A percentile compares a stretch with the other conserved stretches of the same genome.
These are phyloP conservation scores for Neomorphus geoffroyi DNA, from an alignment of 2,797 vertebrate genomes.

Conservation along the genomic window DNA sequence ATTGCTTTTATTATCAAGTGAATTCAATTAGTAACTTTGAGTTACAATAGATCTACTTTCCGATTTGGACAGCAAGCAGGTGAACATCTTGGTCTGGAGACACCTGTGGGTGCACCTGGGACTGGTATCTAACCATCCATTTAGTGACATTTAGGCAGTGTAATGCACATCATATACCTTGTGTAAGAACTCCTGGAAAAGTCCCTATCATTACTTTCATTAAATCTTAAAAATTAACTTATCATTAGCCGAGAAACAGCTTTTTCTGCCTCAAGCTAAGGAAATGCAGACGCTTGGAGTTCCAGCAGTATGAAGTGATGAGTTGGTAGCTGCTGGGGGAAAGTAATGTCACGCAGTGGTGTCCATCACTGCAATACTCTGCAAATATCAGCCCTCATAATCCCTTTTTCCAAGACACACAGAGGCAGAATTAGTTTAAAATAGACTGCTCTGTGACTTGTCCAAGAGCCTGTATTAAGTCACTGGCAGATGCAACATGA, in stretches of 20 bases:
- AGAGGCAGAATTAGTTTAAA: constrained; percentile 37
- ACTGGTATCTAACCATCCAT: neutral
- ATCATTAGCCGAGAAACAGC: neutral
- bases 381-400: neutral
- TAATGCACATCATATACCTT: neutral
- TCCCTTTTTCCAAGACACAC: constrained; percentile 8
- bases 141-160: neutral
- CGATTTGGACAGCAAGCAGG: neutral
- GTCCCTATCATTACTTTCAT: neutral
- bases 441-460: neutral
- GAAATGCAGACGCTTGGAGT: neutral
- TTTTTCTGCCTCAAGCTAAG: neutral
- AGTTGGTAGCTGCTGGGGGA: neutral
- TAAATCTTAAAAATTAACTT: neutral
- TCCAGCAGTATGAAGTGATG: neutral
- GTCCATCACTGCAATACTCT: neutral
- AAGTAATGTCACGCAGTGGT: neutral
- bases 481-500: neutral
- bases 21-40: neutral
- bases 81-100: neutral
- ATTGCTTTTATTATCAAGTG: neutral
- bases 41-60: neutral
- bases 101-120: neutral
- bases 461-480: neutral
- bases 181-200: neutral